These are phyloP conservation scores for Typhlichthys eigenmanni DNA, from an alignment of 2,797 vertebrate species.

Conservation along the genomic window DNA sequence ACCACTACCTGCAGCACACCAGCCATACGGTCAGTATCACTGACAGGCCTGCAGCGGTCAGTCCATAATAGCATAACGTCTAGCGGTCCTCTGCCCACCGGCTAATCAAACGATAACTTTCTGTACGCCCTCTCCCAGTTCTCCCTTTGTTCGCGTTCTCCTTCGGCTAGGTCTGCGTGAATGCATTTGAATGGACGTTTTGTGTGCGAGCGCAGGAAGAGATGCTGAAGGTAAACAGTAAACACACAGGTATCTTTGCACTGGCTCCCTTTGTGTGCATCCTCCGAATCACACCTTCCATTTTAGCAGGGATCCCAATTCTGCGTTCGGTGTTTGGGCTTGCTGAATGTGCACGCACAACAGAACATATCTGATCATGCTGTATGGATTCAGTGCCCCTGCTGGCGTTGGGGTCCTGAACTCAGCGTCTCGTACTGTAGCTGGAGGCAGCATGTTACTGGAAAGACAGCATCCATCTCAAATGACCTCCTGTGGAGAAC, in stretches of 20 bases:
- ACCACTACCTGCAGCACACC: constrained; percentile 28
- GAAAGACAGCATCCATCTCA: constrained; percentile 27
- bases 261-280: too few species aligned
- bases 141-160: constrained; percentile 4
- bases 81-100: constrained; percentile 12
- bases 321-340: too few species aligned
- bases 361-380: too few species aligned
- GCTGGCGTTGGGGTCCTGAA: constrained; percentile 6
- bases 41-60: background rate
- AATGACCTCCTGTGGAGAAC: constrained; percentile 45
- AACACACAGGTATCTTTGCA: too few species aligned
- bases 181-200: too few species aligned
- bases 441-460: constrained; percentile 41
- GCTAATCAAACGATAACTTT: background rate
- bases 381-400: too few species aligned
- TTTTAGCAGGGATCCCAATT: too few species aligned
- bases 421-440: constrained; percentile 28
- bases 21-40: constrained; percentile 40
- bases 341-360: too few species aligned
- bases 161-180: background rate
- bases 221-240: too few species aligned
- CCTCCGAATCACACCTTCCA: too few species aligned
- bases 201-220: too few species aligned
- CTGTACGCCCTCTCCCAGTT: background rate
- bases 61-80: too few species aligned